Evolutionary conservation across 2,113 vertebrate genomes (phyloP).

Genomic region (Crotalus tigris): DNA sequence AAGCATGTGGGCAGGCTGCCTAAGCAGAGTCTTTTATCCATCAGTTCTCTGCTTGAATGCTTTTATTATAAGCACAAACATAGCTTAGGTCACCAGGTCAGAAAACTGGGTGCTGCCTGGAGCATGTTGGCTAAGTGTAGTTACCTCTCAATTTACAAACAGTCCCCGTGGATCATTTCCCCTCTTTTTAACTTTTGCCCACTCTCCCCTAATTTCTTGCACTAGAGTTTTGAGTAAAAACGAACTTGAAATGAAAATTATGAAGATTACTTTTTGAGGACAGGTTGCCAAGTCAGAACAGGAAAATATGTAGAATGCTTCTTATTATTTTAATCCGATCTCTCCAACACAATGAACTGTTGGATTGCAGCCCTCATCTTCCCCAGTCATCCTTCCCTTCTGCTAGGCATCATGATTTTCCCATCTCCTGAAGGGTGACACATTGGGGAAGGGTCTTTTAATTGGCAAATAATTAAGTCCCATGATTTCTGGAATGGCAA

Average conservation of each 20-base stretch:
- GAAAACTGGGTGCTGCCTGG: constrained; percentile 50
- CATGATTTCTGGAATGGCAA: background rate
- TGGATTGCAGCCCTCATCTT: background rate
- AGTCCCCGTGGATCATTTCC: constrained; percentile 21
- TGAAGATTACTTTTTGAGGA: constrained; percentile 4
- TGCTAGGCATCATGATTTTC: background rate
- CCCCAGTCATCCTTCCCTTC: background rate
- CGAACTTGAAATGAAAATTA: constrained; percentile 9
- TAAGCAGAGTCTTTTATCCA: constrained; percentile 52
- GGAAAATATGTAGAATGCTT: background rate
- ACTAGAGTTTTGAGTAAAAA: constrained; percentile 20
- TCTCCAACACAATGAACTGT: background rate
- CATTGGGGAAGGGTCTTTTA: background rate
- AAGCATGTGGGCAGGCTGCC: constrained; percentile 44
- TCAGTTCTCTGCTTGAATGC: constrained; percentile 49
- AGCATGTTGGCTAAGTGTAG: background rate
- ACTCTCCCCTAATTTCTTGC: background rate
- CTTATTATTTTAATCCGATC: constrained; percentile 20
- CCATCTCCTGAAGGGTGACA: background rate
- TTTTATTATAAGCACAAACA: constrained; percentile 62
- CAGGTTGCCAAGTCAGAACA: background rate
- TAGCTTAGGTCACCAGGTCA: constrained; percentile 53
- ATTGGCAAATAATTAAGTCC: background rate
- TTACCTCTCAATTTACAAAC: constrained; percentile 44
- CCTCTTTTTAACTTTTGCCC: constrained; percentile 11